Percentiles rank a stretch among this genome's conserved stretches.
Evolutionary conservation across 2,797 vertebrate genomes (phyloP).

Genomic region (Florisuga fusca): DNA sequence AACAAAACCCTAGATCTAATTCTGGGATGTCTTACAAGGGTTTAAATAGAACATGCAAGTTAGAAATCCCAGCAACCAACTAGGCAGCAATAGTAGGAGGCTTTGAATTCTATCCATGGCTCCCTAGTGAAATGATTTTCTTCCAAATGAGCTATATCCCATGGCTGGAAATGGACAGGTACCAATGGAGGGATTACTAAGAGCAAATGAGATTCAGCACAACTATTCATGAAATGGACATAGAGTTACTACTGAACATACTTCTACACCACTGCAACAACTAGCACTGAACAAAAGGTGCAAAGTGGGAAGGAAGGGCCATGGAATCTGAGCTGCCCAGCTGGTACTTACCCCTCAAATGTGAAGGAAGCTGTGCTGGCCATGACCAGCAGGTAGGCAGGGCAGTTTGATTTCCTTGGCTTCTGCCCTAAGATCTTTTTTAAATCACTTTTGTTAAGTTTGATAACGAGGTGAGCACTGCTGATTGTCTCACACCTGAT

Average conservation of each 20-base stretch:
- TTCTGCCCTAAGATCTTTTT: neutral
- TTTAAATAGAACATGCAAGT: neutral
- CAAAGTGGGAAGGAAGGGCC: neutral
- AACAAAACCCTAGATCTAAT: neutral
- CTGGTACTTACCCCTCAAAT: neutral
- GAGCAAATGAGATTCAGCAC: neutral
- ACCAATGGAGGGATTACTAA: neutral
- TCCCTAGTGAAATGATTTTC: neutral
- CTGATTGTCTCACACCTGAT: neutral
- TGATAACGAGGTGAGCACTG: neutral
- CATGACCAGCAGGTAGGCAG: neutral
- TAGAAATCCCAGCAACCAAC: neutral
- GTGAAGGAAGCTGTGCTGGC: neutral
- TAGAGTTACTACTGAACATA: neutral
- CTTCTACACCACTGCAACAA: neutral
- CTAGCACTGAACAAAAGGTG: neutral
- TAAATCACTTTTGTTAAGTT: neutral
- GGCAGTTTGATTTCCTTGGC: neutral
- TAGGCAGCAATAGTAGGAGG: neutral
- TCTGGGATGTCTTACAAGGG: neutral
- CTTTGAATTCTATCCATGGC: conserved; percentile 64
- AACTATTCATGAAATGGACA: neutral
- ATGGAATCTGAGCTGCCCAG: neutral
- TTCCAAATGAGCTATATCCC: conserved; percentile 38
- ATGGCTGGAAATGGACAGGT: conserved; percentile 37